Evolutionary conservation across 2,888 invertebrate genomes (phyloP), one percentile per base, ranked within the genome.

Genomic region (Ophion ventricosus): DNA sequence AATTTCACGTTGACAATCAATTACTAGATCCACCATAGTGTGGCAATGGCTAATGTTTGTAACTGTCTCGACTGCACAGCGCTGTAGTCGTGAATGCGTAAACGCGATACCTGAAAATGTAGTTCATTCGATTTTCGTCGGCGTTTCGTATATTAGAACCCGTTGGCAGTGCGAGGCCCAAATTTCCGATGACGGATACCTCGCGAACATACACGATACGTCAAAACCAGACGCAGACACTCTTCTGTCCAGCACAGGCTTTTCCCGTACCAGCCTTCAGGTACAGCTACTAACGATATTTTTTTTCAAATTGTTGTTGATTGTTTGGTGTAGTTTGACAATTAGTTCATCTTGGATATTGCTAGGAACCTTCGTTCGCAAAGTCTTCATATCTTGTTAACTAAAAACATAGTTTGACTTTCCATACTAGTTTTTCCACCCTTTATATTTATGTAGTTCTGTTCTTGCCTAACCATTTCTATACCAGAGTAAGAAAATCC

Each of bases 81-180:
- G 11, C 43, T 43, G 14, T 14, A 43, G 43, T 43, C 17, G 61
- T 23, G 14, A 25, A 26, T 3, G 17, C 20, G n/a, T n/a, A 17
- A 66, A 43, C 14, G 66, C n/a, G 43, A 43, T 2, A 66, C 17
- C 20, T 4, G 11, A 43, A 66, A 66, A 43, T n/a, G n/a, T 43
- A 17, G n/a, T 35, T 40, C 0, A 66, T 66, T 66, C 11, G n/a
- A 64, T 29, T 35, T 20, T 64, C 63, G n/a, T 35, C 14, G 40
- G 23, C 59, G 17, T 74, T 80, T 79, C 54, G 29, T 40, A 25
- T 29, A 20, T 29, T 61, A 95, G 94, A 95, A 90, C 95, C 95
- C 23, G 94, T 95, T 88, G 95, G 95, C 84, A 95, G 95, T 88
- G 95, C 95, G 67, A 93, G 95, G 85, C 96, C 96, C 4, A 95